Conservation (phyloP, 2,113 vertebrate genomes). For the Ceratotherium simum region DNA sequence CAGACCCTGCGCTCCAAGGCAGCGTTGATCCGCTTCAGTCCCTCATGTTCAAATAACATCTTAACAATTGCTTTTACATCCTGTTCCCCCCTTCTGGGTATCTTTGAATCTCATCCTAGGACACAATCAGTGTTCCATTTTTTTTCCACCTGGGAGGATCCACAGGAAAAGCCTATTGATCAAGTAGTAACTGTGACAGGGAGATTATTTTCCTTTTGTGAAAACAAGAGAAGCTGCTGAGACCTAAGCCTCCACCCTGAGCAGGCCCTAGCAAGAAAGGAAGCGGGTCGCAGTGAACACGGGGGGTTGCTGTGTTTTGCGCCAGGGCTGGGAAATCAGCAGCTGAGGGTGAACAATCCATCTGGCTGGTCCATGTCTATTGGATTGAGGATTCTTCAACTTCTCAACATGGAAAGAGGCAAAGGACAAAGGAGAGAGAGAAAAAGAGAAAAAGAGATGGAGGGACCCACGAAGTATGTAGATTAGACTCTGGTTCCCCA, state of each 20-base stretch:
- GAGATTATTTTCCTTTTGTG: slow-evolving; percentile 60
- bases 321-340: slow-evolving; percentile 42
- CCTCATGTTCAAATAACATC: neutral
- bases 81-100: neutral
- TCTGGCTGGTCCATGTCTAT: neutral
- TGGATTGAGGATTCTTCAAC: slow-evolving; percentile 44
- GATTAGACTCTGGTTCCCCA: neutral
- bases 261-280: slow-evolving; percentile 2
- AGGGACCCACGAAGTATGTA: neutral
- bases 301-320: slow-evolving; percentile 61
- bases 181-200: slow-evolving; percentile 11
- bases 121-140: neutral
- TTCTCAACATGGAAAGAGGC: neutral
- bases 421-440: neutral
- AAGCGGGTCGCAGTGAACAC: slow-evolving; percentile 65
- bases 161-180: slow-evolving; percentile 38
- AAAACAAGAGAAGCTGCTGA: slow-evolving; percentile 36
- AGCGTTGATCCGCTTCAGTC: neutral
- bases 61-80: neutral
- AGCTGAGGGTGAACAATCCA: neutral
- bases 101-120: slow-evolving; percentile 19
- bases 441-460: neutral
- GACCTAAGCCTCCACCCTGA: neutral
- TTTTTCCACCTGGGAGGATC: neutral
- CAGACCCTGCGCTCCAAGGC: neutral